These are phyloP conservation scores for Sebastolobus alascanus DNA, from an alignment of 2,797 vertebrate species.

Conservation along the genomic window DNA sequence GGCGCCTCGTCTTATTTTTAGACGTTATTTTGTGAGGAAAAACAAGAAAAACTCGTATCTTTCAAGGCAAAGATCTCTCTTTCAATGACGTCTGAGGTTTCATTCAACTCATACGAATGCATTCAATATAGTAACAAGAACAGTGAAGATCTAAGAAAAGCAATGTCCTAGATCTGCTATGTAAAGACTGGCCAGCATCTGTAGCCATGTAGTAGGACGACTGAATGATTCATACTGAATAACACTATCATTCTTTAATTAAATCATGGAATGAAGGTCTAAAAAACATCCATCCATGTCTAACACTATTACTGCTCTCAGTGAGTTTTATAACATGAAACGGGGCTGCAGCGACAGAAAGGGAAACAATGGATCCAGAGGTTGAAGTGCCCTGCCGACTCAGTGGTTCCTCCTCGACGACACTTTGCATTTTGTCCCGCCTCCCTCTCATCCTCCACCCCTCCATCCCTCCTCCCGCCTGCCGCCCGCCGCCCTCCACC, in stretches of 20 bases:
- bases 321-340: constrained; percentile 31
- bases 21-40: not conserved
- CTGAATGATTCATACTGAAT: not conserved
- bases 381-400: constrained; percentile 44
- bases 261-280: not conserved
- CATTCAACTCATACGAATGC: constrained; percentile 2
- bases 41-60: not conserved
- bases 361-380: constrained; percentile 69
- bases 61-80: constrained; percentile 4
- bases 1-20: constrained; percentile 34
- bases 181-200: not conserved
- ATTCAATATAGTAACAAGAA: constrained; percentile 17
- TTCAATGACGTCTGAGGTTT: constrained; percentile 19
- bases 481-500: constrained; percentile 38
- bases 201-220: not conserved
- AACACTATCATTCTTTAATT: not conserved
- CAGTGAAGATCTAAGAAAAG: not conserved
- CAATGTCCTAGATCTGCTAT: not conserved
- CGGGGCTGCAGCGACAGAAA: constrained; percentile 3
- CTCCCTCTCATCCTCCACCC: constrained; percentile 33
- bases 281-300: not conserved
- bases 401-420: constrained; percentile 61
- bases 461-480: constrained; percentile 16
- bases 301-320: not conserved
- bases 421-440: constrained; percentile 67